phyloP scores from a whole-genome alignment of 2,113 vertebrate species.

The Numida meleagris region DNA sequence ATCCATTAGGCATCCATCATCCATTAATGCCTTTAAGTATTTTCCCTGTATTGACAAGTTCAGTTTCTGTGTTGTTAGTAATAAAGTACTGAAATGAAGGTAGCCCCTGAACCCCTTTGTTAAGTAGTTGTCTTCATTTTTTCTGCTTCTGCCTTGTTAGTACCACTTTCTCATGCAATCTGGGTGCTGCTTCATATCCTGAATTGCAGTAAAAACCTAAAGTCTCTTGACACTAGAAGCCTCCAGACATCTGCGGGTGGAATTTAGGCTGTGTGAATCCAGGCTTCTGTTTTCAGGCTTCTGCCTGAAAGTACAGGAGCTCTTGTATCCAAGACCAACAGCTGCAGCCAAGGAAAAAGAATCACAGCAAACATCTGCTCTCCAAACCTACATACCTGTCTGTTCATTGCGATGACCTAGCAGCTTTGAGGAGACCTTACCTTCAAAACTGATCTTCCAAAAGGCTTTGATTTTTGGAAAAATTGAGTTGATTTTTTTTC shows the following conservation, averaged over 20 bases:
- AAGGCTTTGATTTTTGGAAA: background rate
- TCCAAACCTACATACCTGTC: background rate
- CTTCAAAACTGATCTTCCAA: background rate
- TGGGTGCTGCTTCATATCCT: background rate
- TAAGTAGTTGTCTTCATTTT: background rate
- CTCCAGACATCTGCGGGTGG: background rate
- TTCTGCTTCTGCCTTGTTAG: background rate
- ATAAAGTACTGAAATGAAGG: background rate
- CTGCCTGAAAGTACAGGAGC: background rate
- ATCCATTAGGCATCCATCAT: constrained; percentile 33
- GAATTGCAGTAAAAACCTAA: background rate
- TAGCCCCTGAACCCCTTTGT: background rate
- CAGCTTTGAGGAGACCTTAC: background rate
- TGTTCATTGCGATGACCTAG: background rate
- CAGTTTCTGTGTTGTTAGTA: background rate
- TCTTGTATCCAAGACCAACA: background rate
- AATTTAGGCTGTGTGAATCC: background rate
- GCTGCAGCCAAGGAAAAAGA: background rate
- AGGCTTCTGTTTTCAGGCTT: background rate
- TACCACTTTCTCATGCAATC: background rate
- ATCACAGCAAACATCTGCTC: background rate
- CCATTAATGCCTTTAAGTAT: constrained; percentile 51
- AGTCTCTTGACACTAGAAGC: background rate
- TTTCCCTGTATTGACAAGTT: background rate
- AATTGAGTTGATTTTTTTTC: background rate